Evolutionary conservation across 2,113 vertebrate species (phyloP).

Genomic region (Callorhinus ursinus): DNA sequence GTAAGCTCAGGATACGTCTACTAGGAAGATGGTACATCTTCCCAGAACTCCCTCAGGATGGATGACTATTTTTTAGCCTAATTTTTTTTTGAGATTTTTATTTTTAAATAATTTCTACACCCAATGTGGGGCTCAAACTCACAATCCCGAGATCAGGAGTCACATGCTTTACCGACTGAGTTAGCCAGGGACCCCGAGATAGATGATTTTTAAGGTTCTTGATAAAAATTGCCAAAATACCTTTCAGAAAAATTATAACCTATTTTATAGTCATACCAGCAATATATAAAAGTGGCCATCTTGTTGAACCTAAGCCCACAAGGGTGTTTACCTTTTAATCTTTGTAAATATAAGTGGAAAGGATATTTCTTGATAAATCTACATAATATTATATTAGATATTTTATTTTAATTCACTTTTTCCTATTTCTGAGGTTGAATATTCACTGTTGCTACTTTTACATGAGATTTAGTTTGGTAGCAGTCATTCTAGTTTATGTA

Average conservation of each 20-base stretch:
- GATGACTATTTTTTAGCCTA: background rate
- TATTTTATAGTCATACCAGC: constrained; percentile 22
- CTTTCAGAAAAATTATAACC: constrained; percentile 15
- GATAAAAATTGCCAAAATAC: background rate
- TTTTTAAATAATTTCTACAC: background rate
- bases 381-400: background rate
- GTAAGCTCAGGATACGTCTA: background rate
- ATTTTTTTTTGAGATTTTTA: background rate
- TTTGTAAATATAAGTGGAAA: constrained; percentile 18
- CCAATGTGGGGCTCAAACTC: background rate
- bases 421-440: background rate
- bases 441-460: background rate
- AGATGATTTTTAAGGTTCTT: constrained; percentile 52
- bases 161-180: background rate
- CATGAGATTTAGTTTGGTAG: background rate
- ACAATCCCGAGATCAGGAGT: background rate
- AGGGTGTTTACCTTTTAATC: background rate
- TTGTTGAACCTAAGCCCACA: background rate
- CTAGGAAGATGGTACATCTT: too few species aligned
- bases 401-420: constrained; percentile 41
- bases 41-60: background rate
- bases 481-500: background rate
- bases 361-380: background rate
- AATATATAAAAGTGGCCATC: background rate
- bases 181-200: background rate